A percentile compares a stretch with the other conserved stretches of the same genome.
phyloP scores from a whole-genome alignment of 2,797 vertebrate genomes.

The Platalea minor region DNA sequence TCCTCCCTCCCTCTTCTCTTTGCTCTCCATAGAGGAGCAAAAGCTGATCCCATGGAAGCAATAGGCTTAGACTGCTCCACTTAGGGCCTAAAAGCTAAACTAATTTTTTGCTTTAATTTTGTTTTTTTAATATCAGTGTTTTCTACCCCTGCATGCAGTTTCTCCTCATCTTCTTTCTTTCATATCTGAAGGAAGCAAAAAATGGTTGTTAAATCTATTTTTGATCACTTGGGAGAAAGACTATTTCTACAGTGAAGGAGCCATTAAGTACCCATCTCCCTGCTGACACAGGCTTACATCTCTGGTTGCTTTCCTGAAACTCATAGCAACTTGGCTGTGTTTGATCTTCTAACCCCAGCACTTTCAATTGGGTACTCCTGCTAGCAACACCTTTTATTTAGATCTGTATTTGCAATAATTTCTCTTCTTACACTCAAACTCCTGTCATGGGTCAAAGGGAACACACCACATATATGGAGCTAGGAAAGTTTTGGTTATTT shows the following conservation, averaged over 20 bases:
- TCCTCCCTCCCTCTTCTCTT: background rate
- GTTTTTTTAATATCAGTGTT: background rate
- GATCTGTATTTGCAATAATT: background rate
- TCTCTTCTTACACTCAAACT: background rate
- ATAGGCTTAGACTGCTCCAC: background rate
- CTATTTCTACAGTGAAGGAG: background rate
- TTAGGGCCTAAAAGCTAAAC: background rate
- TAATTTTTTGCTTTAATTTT: background rate
- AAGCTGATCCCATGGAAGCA: background rate
- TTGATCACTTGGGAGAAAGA: background rate
- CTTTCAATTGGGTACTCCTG: background rate
- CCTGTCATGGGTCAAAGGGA: background rate
- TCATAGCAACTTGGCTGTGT: rapidly evolving
- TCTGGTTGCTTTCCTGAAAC: background rate
- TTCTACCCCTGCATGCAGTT: background rate
- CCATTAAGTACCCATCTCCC: background rate
- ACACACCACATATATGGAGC: too few species aligned
- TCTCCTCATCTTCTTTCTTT: background rate
- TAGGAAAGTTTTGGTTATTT: background rate
- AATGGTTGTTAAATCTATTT: background rate
- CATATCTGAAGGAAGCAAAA: background rate
- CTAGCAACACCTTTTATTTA: background rate
- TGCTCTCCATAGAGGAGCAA: background rate
- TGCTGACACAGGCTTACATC: background rate
- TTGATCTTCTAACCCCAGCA: background rate